phyloP scores from a whole-genome alignment of 2,888 invertebrate species.

The Xylota sylvarum region DNA sequence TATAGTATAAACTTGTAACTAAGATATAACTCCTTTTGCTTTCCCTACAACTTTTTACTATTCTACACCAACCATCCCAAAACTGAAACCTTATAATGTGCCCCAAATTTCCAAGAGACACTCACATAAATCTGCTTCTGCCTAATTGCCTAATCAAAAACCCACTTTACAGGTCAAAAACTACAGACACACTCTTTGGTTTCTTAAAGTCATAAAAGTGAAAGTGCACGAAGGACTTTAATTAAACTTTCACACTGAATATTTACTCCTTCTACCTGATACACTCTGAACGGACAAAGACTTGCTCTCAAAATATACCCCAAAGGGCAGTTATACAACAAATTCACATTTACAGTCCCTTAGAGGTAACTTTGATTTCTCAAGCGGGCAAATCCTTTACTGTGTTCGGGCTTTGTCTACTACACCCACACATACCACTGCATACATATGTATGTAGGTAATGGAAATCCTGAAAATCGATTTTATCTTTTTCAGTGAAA shows the following conservation, averaged over 20 bases:
- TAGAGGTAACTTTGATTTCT: conserved; percentile 24
- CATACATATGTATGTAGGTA: background rate
- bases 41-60: no score
- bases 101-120: no score
- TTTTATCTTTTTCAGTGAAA: conserved; percentile 16
- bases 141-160: background rate
- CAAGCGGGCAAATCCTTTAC: background rate
- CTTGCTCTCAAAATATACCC: conserved; percentile 4
- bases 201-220: conserved; percentile 3
- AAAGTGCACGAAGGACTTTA: conserved; percentile 14
- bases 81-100: no score
- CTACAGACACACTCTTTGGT: background rate
- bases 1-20: no score
- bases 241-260: conserved; percentile 17
- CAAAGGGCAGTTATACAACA: conserved; percentile 11
- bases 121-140: background rate
- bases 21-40: no score
- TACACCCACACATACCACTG: background rate
- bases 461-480: conserved; percentile 40
- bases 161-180: background rate
- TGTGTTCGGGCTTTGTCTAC: background rate
- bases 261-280: background rate
- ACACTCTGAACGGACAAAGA: background rate
- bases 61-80: no score
- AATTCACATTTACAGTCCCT: conserved; percentile 12